These are phyloP conservation scores for Drosophila bocqueti DNA, from an alignment of 1,140 invertebrate genomes.

Conservation along the genomic window DNA sequence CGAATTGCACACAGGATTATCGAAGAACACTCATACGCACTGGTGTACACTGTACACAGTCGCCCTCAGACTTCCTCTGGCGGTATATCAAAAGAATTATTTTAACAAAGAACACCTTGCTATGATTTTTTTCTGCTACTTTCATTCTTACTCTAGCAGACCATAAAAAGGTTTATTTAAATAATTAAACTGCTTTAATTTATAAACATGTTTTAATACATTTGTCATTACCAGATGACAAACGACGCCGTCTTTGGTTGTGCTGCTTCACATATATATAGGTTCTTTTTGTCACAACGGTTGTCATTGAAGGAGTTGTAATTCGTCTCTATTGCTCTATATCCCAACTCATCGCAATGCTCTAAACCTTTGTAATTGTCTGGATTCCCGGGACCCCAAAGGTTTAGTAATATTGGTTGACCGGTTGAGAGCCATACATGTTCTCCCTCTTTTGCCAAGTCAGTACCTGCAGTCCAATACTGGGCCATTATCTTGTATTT, in stretches of 20 bases:
- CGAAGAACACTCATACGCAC: slow-evolving; percentile 26
- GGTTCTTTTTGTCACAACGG: neutral
- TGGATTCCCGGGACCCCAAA: slow-evolving; percentile 26
- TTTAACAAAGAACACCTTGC: neutral
- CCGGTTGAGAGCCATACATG: slow-evolving; percentile 40
- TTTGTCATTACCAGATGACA: neutral
- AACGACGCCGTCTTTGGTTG: neutral
- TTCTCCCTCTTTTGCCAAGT: slow-evolving; percentile 21
- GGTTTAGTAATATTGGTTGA: slow-evolving; percentile 4
- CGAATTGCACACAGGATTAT: slow-evolving; percentile 62
- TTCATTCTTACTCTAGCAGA: too few species aligned
- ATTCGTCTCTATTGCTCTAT: neutral
- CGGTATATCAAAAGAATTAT: neutral
- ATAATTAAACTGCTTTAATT: neutral
- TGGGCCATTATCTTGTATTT: neutral
- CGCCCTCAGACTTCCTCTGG: neutral
- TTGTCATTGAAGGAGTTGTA: slow-evolving; percentile 19
- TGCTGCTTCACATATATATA: slow-evolving; percentile 85
- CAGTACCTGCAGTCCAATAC: slow-evolving; percentile 48
- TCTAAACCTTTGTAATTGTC: slow-evolving; percentile 32
- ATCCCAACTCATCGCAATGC: slow-evolving; percentile 36
- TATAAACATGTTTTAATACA: neutral
- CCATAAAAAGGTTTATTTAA: neutral
- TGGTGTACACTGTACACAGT: slow-evolving; percentile 6
- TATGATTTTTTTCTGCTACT: too few species aligned